These are phyloP conservation scores for Helicoverpa armigera DNA, from an alignment of 1,140 invertebrate genomes.

Conservation along the genomic window DNA sequence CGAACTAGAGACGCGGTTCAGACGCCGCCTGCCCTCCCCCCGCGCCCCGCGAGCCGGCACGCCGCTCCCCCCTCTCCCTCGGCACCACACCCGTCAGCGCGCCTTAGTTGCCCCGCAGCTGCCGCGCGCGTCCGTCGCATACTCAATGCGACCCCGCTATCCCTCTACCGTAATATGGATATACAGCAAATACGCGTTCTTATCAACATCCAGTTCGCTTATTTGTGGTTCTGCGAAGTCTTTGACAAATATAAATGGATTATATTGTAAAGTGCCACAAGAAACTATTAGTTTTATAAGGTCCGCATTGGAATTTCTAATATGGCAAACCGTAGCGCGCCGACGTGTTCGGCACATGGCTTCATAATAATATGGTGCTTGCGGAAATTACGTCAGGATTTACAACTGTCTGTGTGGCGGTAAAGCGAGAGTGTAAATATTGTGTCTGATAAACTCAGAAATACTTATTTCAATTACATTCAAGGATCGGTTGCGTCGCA, in stretches of 20 bases:
- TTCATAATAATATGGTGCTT: constrained; percentile 77
- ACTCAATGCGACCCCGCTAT: constrained; percentile 76
- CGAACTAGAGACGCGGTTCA: constrained; percentile 70
- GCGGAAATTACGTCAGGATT: constrained; percentile 72
- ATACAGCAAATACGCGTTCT: constrained; percentile 82
- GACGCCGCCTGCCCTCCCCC: constrained; percentile 69
- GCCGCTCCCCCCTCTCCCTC: constrained; percentile 49
- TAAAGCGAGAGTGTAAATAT: constrained; percentile 67
- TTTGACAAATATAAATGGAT: constrained; percentile 85
- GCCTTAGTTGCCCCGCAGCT: constrained; percentile 81
- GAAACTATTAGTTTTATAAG: constrained; percentile 71
- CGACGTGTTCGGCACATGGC: constrained; percentile 84
- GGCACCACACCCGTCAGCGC: constrained; percentile 53
- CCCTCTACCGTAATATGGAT: constrained; percentile 82
- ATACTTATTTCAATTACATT: constrained; percentile 41
- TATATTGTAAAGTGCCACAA: constrained; percentile 82
- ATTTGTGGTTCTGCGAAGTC: constrained; percentile 84
- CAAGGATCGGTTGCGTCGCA: constrained; percentile 50
- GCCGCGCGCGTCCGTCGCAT: constrained; percentile 82
- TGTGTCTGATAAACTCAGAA: constrained; percentile 42
- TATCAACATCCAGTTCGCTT: constrained; percentile 80
- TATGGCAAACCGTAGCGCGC: constrained; percentile 74
- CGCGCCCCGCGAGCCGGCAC: constrained; percentile 37
- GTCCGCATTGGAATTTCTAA: constrained; percentile 83
- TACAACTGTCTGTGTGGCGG: constrained; percentile 59